phyloP scores from a whole-genome alignment of 2,888 invertebrate species.

The Tetragonula carbonaria region DNA sequence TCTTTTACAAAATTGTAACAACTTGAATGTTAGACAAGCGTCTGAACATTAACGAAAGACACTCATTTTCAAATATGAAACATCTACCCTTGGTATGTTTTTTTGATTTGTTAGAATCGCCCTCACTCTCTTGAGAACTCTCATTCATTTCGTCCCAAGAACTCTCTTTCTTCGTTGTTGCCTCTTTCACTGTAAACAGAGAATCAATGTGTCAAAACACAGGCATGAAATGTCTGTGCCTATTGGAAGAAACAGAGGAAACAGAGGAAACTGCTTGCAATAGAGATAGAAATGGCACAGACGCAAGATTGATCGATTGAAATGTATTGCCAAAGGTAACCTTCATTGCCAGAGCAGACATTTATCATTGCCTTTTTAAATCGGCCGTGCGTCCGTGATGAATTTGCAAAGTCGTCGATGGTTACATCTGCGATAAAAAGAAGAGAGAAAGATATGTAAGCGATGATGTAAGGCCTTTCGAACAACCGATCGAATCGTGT shows the following conservation, averaged over 20 bases:
- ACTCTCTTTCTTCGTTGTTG: constrained; percentile 12
- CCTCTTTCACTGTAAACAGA: constrained; percentile 41
- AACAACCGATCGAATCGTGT: neutral
- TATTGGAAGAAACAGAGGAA: neutral
- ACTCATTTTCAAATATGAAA: neutral
- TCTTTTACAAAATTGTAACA: too few relatives aligned
- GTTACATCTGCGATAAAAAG: constrained; percentile 86
- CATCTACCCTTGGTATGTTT: constrained; percentile 26
- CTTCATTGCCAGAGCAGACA: constrained; percentile 54
- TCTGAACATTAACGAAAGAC: too few relatives aligned
- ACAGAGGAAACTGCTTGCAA: neutral
- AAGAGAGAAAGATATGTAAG: too few relatives aligned
- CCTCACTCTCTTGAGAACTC: neutral
- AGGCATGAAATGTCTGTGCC: too few relatives aligned
- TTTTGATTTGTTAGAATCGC: constrained; percentile 6
- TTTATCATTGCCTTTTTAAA: constrained; percentile 78
- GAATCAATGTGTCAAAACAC: neutral
- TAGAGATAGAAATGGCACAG: constrained; percentile 11
- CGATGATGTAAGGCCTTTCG: neutral
- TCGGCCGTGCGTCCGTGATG: constrained; percentile 80
- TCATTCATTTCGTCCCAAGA: constrained; percentile 24
- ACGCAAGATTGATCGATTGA: constrained; percentile 2
- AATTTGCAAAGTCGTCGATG: constrained; percentile 88
- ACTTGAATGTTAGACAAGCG: too few relatives aligned
- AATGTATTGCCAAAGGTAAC: constrained; percentile 38